Percentiles rank a stretch among this genome's conserved stretches.
Evolutionary conservation across 2,888 invertebrate genomes (phyloP).

Genomic region (Calliopum simillimum): DNA sequence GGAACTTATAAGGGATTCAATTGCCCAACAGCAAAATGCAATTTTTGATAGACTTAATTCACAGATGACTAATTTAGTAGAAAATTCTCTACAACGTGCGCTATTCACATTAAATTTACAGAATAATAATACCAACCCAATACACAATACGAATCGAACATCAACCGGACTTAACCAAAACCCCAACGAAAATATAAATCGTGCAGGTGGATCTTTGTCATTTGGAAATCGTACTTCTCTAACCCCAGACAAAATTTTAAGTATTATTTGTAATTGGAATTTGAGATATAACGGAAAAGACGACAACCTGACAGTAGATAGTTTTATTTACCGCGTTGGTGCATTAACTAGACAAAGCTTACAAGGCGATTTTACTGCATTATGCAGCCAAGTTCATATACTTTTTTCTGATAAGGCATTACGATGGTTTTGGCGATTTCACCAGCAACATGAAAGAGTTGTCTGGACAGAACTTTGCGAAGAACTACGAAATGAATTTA

Average conservation of each 20-base stretch:
- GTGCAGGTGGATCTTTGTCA: not conserved
- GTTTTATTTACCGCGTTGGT: not conserved
- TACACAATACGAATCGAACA: not conserved
- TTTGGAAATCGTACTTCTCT: not conserved
- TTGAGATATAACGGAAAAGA: not conserved
- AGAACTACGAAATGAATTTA: not conserved
- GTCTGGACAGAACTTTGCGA: too few species aligned
- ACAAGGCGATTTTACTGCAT: not conserved
- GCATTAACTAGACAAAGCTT: constrained; percentile 2
- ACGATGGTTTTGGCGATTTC: not conserved
- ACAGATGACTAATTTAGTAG: too few species aligned
- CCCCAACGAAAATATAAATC: not conserved
- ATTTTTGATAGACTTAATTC: not conserved
- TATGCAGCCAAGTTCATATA: not conserved
- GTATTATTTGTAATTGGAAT: constrained; percentile 9
- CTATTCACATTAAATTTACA: too few species aligned
- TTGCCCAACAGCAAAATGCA: not conserved
- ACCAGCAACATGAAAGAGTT: not conserved
- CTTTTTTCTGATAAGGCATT: not conserved
- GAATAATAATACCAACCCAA: not conserved
- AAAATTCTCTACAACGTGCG: too few species aligned
- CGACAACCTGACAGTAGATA: not conserved
- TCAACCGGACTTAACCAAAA: not conserved
- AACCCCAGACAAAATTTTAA: not conserved
- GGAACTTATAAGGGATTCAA: not conserved